Evolutionary conservation across 2,797 vertebrate species (phyloP).

Genomic region (Tauraco hartlaubi): DNA sequence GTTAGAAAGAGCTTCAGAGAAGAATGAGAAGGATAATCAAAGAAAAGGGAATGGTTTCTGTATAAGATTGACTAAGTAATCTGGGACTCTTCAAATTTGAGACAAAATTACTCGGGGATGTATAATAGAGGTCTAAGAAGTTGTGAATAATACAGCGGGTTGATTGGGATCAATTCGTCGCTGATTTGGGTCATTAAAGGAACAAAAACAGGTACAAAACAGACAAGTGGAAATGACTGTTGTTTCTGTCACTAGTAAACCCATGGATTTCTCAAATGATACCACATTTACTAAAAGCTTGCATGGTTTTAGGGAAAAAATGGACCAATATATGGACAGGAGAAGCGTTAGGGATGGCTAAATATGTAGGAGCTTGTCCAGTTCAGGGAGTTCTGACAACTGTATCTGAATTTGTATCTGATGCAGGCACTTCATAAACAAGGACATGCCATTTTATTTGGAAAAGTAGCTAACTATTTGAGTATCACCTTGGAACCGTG

Average conservation of each 20-base stretch:
- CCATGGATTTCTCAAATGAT: not conserved
- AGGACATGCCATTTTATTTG: not conserved
- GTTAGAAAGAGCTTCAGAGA: not conserved
- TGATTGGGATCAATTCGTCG: not conserved
- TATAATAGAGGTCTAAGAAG: not conserved
- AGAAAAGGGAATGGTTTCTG: not conserved
- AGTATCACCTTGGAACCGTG: not conserved
- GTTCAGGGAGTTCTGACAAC: not conserved
- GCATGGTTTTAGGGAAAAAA: not conserved
- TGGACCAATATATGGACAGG: not conserved
- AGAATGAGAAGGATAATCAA: not conserved
- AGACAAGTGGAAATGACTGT: not conserved
- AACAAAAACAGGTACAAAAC: not conserved
- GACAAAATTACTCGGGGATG: not conserved
- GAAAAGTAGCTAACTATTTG: not conserved
- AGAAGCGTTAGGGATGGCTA: not conserved
- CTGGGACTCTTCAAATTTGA: not conserved
- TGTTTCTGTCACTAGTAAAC: not conserved
- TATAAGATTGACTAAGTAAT: not conserved
- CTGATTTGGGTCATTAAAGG: not conserved
- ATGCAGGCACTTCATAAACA: not conserved
- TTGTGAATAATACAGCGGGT: not conserved
- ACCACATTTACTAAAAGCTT: not conserved
- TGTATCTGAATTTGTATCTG: not conserved
- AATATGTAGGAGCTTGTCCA: rapidly evolving